Percentiles rank a stretch among this genome's conserved stretches.
Evolutionary conservation across 2,113 vertebrate genomes (phyloP).

Genomic region (Mola mola): DNA sequence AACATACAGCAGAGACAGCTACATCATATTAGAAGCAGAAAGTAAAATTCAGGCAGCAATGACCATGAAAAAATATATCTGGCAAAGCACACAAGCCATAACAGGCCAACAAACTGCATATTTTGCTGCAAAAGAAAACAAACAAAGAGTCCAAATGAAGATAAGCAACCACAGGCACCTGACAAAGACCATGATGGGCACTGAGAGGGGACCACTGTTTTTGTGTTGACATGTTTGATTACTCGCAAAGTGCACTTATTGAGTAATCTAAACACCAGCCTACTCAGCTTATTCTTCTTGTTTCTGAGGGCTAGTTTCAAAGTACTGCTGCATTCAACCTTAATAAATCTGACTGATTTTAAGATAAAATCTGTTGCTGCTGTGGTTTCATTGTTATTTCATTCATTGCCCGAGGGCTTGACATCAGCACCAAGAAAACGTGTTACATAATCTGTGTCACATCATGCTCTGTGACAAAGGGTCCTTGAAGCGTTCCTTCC

Average conservation of each 20-base stretch:
- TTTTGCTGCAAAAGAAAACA: constrained; percentile 36
- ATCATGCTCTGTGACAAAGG: constrained; percentile 33
- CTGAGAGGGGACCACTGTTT: no score
- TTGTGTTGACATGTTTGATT: no score
- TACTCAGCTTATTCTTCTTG: no score
- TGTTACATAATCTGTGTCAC: constrained; percentile 15
- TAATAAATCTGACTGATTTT: constrained; percentile 1
- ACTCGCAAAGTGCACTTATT: no score
- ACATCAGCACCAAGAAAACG: no score
- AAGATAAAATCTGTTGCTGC: constrained; percentile 14
- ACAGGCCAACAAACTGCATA: no score
- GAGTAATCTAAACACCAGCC: no score
- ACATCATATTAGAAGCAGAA: no score
- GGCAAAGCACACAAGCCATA: no score
- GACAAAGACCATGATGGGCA: constrained; percentile 39
- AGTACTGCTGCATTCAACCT: neutral
- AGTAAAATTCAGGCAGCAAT: no score
- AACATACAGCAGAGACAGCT: no score
- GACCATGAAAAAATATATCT: no score
- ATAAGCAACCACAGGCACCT: constrained; percentile 42
- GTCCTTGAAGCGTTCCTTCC: constrained; percentile 56
- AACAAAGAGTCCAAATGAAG: constrained; percentile 31
- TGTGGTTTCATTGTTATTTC: neutral
- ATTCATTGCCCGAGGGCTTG: neutral
- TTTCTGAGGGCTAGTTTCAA: neutral